These are phyloP conservation scores for Mola mola DNA, from an alignment of 2,113 vertebrate species.

Conservation along the genomic window DNA sequence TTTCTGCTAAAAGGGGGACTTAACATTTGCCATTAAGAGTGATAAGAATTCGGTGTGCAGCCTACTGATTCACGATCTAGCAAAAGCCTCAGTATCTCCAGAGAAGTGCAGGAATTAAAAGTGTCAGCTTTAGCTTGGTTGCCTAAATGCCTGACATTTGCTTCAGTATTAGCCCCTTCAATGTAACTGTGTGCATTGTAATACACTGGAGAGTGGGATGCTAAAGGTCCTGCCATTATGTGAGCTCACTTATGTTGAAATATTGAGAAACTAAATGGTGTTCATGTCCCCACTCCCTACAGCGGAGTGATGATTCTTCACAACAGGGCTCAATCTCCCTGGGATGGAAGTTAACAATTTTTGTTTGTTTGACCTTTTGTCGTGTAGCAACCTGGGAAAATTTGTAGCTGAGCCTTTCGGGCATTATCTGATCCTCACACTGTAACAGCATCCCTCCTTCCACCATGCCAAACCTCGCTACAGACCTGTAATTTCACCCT, in stretches of 20 bases:
- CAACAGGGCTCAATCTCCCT: slow-evolving; percentile 33
- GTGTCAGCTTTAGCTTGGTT: slow-evolving; percentile 31
- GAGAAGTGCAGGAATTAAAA: slow-evolving; percentile 22
- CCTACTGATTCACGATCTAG: neutral
- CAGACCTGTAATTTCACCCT: slow-evolving; percentile 66
- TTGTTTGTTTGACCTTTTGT: slow-evolving; percentile 21
- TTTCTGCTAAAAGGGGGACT: slow-evolving; percentile 33
- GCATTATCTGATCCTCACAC: slow-evolving; percentile 40
- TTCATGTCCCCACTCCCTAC: slow-evolving; percentile 33
- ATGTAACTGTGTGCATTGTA: slow-evolving; percentile 16
- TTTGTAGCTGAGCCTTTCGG: slow-evolving; percentile 36
- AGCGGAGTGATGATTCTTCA: slow-evolving; percentile 54
- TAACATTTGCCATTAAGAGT: slow-evolving; percentile 37
- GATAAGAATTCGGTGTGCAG: slow-evolving; percentile 39
- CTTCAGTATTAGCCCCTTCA: slow-evolving; percentile 19
- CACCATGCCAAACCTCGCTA: slow-evolving; percentile 34
- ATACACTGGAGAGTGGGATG: neutral
- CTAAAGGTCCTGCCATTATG: slow-evolving; percentile 17
- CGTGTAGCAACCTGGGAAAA: slow-evolving; percentile 56
- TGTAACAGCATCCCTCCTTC: slow-evolving; percentile 51
- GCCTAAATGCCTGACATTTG: slow-evolving; percentile 36
- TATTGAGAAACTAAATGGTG: slow-evolving; percentile 13
- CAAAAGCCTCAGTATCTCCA: slow-evolving; percentile 12
- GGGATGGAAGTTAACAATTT: slow-evolving; percentile 47
- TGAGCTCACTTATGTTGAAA: slow-evolving; percentile 14